These are phyloP conservation scores for Glareola pratincola DNA, from an alignment of 2,113 vertebrate genomes.

Conservation along the genomic window DNA sequence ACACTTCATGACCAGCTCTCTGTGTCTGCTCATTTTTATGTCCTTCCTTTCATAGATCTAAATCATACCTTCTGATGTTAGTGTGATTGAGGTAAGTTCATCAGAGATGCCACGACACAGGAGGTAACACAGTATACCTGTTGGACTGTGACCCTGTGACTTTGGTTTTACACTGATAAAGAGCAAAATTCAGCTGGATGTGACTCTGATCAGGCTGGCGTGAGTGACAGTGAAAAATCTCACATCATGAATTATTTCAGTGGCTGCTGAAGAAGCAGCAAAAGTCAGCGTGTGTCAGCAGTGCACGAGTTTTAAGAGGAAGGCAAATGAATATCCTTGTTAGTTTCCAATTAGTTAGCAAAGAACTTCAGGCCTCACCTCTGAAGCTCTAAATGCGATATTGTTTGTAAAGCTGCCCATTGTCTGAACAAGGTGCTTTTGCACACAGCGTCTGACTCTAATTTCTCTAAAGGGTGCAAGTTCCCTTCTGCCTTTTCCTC, in stretches of 20 bases:
- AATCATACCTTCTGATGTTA: background rate
- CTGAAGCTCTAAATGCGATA: background rate
- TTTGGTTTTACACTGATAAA: background rate
- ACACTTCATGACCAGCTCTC: background rate
- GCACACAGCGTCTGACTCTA: background rate
- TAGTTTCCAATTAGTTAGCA: background rate
- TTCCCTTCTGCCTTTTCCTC: background rate
- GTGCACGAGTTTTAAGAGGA: background rate
- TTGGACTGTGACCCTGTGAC: background rate
- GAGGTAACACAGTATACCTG: background rate
- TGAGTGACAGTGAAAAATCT: background rate
- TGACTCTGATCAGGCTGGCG: background rate
- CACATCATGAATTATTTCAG: background rate
- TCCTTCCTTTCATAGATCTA: background rate
- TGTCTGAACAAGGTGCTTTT: background rate
- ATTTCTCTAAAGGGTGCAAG: background rate
- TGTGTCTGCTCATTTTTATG: background rate
- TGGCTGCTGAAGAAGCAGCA: background rate
- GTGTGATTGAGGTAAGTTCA: background rate
- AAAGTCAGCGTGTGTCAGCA: background rate
- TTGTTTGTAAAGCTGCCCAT: background rate
- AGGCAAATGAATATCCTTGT: background rate
- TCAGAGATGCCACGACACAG: background rate
- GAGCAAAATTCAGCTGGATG: background rate
- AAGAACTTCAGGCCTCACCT: background rate